Percentiles rank a stretch among this genome's conserved stretches.
Conservation (phyloP, 2,797 vertebrate genomes). For the Pteropus rufus region DNA sequence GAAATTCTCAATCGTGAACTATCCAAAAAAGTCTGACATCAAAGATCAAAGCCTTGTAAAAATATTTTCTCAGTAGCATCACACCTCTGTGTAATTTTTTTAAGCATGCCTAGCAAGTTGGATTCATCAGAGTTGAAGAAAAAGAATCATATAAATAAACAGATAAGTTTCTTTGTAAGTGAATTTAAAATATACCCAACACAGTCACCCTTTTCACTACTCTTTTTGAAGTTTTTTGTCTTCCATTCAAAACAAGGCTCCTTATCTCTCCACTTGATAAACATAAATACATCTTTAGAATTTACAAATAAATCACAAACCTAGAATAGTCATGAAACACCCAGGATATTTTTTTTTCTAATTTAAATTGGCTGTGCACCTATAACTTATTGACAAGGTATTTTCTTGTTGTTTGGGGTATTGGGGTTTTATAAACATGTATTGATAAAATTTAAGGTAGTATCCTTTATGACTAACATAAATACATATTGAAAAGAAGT, state of each 20-base stretch:
- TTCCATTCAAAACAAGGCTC: not conserved
- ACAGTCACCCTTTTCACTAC: not conserved
- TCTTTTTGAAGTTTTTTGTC: not conserved
- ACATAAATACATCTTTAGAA: not conserved
- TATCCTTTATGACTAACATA: not conserved
- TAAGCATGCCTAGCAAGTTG: not conserved
- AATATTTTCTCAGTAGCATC: slow-evolving; percentile 50
- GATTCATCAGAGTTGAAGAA: not conserved
- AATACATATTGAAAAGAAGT: not conserved
- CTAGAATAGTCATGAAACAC: not conserved
- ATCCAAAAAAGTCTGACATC: not conserved
- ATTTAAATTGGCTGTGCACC: not conserved
- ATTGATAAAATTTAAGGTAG: not conserved
- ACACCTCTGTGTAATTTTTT: slow-evolving; percentile 21
- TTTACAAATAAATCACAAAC: not conserved
- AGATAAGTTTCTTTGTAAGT: not conserved
- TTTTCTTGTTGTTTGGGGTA: not conserved
- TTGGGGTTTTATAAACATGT: not conserved
- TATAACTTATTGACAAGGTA: not conserved
- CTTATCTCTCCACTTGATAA: not conserved
- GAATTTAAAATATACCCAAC: not conserved
- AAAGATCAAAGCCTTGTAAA: slow-evolving; percentile 43
- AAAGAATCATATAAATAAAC: slow-evolving; percentile 18
- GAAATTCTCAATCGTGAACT: slow-evolving; percentile 10
- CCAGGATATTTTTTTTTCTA: not conserved